phyloP scores from a whole-genome alignment of 2,888 invertebrate genomes.

The Acrobasis suavella region DNA sequence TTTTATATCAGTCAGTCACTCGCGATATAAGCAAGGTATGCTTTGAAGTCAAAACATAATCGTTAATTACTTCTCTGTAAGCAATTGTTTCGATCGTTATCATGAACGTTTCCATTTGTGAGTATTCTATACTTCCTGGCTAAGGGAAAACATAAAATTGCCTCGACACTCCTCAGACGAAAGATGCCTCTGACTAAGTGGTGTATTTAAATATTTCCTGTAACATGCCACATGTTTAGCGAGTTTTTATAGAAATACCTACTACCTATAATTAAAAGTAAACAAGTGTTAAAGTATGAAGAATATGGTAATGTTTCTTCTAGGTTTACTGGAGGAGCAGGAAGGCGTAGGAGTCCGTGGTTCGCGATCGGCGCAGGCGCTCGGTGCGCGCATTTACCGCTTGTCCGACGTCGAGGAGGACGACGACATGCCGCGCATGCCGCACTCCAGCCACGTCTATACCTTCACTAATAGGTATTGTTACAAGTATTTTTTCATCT shows the following conservation, averaged over 20 bases:
- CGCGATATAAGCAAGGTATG: background rate
- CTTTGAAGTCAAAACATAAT: background rate
- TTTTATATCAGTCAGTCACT: constrained; percentile 8
- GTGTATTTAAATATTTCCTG: no score
- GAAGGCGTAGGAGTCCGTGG: constrained; percentile 95
- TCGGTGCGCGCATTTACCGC: constrained; percentile 86
- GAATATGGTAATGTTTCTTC: background rate
- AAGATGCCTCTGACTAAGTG: no score
- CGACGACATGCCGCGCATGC: constrained; percentile 89
- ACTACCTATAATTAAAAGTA: no score
- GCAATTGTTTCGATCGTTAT: constrained; percentile 5
- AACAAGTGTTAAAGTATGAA: no score
- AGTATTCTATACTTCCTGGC: no score
- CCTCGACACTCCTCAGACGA: no score
- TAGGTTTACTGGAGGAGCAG: constrained; percentile 90
- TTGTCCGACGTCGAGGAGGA: constrained; percentile 89
- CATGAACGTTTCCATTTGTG: background rate
- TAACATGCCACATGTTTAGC: no score
- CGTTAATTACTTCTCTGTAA: constrained; percentile 2
- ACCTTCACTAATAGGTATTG: constrained; percentile 89
- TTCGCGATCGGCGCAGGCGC: constrained; percentile 87
- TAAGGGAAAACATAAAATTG: no score
- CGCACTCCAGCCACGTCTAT: constrained; percentile 89
- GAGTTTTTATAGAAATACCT: no score
- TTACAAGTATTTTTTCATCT: background rate